These are phyloP conservation scores for Euplagia quadripunctaria DNA, from an alignment of 2,888 invertebrate genomes.

Conservation along the genomic window DNA sequence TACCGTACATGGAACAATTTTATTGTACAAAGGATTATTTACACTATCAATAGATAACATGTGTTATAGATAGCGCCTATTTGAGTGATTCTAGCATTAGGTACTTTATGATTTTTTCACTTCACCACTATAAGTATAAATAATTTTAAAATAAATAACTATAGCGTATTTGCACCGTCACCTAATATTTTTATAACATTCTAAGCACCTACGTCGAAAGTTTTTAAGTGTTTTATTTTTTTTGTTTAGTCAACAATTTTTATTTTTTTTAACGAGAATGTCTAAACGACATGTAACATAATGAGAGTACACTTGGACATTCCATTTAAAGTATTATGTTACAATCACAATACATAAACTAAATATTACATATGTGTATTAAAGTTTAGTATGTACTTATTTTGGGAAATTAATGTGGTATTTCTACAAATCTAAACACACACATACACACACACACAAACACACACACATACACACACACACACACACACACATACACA, in stretches of 20 bases:
- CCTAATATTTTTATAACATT: constrained; percentile 17
- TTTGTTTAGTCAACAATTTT: not conserved
- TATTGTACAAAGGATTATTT: not conserved
- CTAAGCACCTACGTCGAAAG: not conserved
- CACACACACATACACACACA: not conserved
- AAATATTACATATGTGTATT: not conserved
- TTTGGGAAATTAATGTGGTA: not conserved
- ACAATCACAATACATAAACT: not conserved
- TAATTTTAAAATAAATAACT: constrained; percentile 43
- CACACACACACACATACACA: not conserved
- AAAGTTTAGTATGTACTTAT: not conserved
- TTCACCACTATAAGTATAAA: constrained; percentile 35
- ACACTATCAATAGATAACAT: not conserved
- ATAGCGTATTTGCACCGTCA: constrained; percentile 40
- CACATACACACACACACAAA: not conserved
- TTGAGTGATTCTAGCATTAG: not conserved
- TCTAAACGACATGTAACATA: not conserved
- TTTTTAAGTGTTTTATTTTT: not conserved
- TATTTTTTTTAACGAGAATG: not conserved
- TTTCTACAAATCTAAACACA: not conserved
- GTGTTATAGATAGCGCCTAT: not conserved
- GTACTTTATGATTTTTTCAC: constrained; percentile 30
- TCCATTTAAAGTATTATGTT: not conserved
- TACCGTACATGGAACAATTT: not conserved
- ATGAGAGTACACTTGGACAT: not conserved